A percentile compares a stretch with the other conserved stretches of the same genome.
Conservation (phyloP, 2,888 invertebrate genomes). For the Xylota sylvarum region DNA sequence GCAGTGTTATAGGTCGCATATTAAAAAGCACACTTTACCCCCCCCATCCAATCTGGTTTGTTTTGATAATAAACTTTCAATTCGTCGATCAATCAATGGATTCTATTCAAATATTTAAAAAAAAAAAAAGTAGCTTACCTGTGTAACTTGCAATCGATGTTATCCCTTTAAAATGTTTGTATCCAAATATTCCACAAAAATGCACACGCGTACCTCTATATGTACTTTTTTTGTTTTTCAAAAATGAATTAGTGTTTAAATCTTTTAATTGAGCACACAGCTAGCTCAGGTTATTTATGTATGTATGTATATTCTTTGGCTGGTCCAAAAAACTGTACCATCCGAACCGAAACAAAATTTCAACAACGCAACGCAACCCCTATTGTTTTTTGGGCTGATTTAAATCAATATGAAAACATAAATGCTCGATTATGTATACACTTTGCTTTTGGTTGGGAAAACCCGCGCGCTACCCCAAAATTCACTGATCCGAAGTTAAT, state of each 20-base stretch:
- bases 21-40: background rate
- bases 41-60: background rate
- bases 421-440: conserved; percentile 46
- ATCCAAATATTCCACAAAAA: conserved; percentile 50
- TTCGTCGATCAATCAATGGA: conserved; percentile 62
- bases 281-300: conserved; percentile 45
- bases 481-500: conserved; percentile 72
- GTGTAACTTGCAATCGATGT: background rate
- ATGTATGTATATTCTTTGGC: conserved; percentile 26
- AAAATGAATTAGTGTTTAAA: conserved; percentile 34
- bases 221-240: background rate
- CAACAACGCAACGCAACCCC: conserved; percentile 21
- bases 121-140: conserved; percentile 7
- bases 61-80: background rate
- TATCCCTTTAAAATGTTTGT: conserved; percentile 12
- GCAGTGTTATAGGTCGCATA: background rate
- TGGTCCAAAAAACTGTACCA: conserved; percentile 39
- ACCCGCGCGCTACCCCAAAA: conserved; percentile 68
- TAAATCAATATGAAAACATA: conserved; percentile 50
- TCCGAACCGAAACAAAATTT: conserved; percentile 3
- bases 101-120: conserved; percentile 38
- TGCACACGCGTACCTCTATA: conserved; percentile 11
- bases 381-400: conserved; percentile 42
- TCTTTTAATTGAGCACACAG: conserved; percentile 49
- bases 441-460: conserved; percentile 49